Base-by-base conservation (phyloP, 2,888 invertebrate species). In the Rhingia rostrata region DNA sequence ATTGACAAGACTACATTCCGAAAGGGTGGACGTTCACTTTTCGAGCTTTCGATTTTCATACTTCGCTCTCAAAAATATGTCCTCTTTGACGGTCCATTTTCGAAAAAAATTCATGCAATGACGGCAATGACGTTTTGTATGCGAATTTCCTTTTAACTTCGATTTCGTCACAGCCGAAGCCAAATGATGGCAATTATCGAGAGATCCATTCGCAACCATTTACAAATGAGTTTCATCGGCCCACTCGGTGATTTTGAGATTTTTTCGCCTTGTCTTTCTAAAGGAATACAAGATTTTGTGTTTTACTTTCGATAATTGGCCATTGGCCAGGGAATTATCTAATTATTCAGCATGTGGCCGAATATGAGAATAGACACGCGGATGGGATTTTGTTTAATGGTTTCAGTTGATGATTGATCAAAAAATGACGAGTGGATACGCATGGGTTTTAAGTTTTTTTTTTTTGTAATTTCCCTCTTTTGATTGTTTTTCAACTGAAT, bases 291-390 rank as follows among this genome's bases (percentile, higher is more conserved):
- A 43, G n/a, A 7, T 63, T 51, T 67, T 7, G 47, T 64, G 47
- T 75, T 81, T 75, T 60, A 74, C 69, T 84, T 84, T 74, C 84
- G 74, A 79, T 84, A 75, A 70, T 66, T 84, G 80, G 80, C 79
- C 35, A 66, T 51, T 74, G 64, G 70, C 84, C 84, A 84, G 70
- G 22, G 7, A 74, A 80, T 80, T 84, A 84, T 75, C 83, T 80
- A 84, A 84, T 84, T 84, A 80, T 53, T 66, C 74, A 61, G 84
- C 80, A 70, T 84, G 84, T 70, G 74, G 81, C 69, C 51, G 60
- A 80, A 56, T 47, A 80, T 69, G 49, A 69, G 69, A 60, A 41
- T 37, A 39, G 39, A 73, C 61, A 73, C 49, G 61, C 61, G 61
- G 74, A 69, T 56, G 35, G 56, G 56, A 74, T 74, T 74, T 63